A percentile compares a stretch with the other conserved stretches of the same genome.
Conservation (phyloP, 2,888 invertebrate species). For the Uloborus plumipes region DNA sequence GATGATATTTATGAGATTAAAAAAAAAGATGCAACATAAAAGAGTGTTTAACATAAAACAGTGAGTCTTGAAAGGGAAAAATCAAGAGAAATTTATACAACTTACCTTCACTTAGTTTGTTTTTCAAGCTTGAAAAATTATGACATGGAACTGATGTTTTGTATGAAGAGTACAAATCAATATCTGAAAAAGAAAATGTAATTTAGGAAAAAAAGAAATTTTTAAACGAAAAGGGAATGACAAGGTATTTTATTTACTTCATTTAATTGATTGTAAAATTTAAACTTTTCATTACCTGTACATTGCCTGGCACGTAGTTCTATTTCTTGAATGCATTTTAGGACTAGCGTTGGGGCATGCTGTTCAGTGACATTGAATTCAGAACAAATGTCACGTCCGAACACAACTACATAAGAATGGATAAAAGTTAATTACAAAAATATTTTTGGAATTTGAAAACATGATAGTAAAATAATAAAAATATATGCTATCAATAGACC, state of each 20-base stretch:
- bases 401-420: conserved; percentile 24
- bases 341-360: conserved; percentile 77
- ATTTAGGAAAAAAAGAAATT: neutral
- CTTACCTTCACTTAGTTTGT: conserved; percentile 66
- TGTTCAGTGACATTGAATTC: conserved; percentile 76
- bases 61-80: too few species aligned
- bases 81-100: neutral
- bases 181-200: conserved; percentile 33
- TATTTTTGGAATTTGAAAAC: too few species aligned
- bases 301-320: conserved; percentile 75
- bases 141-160: conserved; percentile 77
- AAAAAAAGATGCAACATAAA: too few species aligned
- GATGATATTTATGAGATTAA: too few species aligned
- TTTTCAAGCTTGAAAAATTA: conserved; percentile 75
- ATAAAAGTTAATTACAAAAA: neutral
- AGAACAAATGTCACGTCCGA: conserved; percentile 69
- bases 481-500: too few species aligned
- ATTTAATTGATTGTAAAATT: too few species aligned
- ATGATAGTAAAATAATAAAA: too few species aligned
- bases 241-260: too few species aligned
- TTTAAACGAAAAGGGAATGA: too few species aligned
- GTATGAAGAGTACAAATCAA: conserved; percentile 80
- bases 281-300: conserved; percentile 11
- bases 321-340: conserved; percentile 77
- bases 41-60: too few species aligned